Evolutionary conservation across 2,888 invertebrate species (phyloP).

Genomic region (Prosopocoilus inquinatus): DNA sequence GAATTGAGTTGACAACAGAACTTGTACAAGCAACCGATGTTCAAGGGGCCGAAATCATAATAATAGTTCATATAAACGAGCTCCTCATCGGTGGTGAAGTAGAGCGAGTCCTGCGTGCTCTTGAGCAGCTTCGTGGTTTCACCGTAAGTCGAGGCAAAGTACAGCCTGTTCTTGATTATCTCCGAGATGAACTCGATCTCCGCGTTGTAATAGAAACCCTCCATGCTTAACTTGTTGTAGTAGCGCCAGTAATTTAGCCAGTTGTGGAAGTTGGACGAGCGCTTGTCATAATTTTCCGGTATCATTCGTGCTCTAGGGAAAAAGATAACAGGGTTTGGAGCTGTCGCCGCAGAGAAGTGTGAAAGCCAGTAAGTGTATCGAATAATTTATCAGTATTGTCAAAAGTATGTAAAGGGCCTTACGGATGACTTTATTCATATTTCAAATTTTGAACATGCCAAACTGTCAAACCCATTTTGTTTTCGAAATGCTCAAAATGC

Average conservation of each 20-base stretch:
- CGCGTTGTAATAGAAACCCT: conserved; percentile 32
- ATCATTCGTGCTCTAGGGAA: conserved; percentile 24
- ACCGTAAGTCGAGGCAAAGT: conserved; percentile 71
- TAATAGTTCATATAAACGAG: conserved; percentile 81
- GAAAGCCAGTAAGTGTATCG: conserved; percentile 36
- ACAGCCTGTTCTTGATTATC: conserved; percentile 56
- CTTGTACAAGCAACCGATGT: conserved; percentile 80
- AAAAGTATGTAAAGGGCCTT: conserved; percentile 30
- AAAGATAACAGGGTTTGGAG: conserved; percentile 30
- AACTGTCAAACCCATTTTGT: conserved; percentile 23
- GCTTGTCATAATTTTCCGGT: conserved; percentile 18
- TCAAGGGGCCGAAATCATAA: conserved; percentile 87
- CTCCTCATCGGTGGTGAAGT: conserved; percentile 77
- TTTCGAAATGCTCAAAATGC: neutral
- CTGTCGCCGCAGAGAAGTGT: conserved; percentile 33
- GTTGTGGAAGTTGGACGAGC: conserved; percentile 5
- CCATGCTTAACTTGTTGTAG: conserved; percentile 22
- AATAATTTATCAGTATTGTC: conserved; percentile 37
- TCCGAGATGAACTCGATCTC: conserved; percentile 45
- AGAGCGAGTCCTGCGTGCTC: conserved; percentile 68
- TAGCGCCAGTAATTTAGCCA: neutral
- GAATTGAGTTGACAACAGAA: conserved; percentile 77
- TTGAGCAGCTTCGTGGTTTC: conserved; percentile 62
- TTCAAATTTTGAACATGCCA: conserved; percentile 34
- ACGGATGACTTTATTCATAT: conserved; percentile 35